A percentile compares a stretch with the other conserved stretches of the same genome.
phyloP scores from a whole-genome alignment of 2,797 vertebrate species.

The Leptodactylus fallax region DNA sequence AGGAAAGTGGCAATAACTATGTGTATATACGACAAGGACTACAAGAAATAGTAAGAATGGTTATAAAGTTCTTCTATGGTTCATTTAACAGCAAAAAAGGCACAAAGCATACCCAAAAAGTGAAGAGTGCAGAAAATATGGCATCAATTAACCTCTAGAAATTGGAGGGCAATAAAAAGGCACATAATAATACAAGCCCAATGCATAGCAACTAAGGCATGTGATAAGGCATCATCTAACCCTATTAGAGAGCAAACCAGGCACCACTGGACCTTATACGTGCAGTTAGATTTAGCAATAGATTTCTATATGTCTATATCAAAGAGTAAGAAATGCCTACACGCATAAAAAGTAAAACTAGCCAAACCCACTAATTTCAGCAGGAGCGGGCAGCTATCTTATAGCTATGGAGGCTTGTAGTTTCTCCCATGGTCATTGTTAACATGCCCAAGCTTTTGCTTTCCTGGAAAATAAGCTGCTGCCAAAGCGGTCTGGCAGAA shows the following conservation, averaged over 20 bases:
- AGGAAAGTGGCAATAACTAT: background rate
- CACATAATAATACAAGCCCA: background rate
- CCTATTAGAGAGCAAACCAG: background rate
- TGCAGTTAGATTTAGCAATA: too few relatives aligned
- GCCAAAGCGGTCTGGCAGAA: too few relatives aligned
- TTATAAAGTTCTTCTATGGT: background rate
- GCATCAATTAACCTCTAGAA: background rate
- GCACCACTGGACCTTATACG: too few relatives aligned
- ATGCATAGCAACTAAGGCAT: conserved; percentile 11
- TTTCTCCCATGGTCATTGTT: too few relatives aligned
- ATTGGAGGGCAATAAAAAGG: background rate
- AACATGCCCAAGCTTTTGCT: too few relatives aligned
- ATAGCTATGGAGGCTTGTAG: too few relatives aligned
- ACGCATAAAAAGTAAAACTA: too few relatives aligned
- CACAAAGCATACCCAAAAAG: conserved; percentile 8
- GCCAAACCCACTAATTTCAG: too few relatives aligned
- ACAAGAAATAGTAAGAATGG: background rate
- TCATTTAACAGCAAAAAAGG: background rate
- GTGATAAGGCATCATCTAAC: background rate
- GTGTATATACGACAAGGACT: background rate
- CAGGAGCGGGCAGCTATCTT: too few relatives aligned
- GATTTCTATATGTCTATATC: too few relatives aligned
- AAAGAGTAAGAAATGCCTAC: background rate
- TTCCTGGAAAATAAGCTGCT: too few relatives aligned
- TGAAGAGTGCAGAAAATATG: background rate